Base-by-base conservation (phyloP, 2,888 invertebrate species). In the Podotricha telesiphe region DNA sequence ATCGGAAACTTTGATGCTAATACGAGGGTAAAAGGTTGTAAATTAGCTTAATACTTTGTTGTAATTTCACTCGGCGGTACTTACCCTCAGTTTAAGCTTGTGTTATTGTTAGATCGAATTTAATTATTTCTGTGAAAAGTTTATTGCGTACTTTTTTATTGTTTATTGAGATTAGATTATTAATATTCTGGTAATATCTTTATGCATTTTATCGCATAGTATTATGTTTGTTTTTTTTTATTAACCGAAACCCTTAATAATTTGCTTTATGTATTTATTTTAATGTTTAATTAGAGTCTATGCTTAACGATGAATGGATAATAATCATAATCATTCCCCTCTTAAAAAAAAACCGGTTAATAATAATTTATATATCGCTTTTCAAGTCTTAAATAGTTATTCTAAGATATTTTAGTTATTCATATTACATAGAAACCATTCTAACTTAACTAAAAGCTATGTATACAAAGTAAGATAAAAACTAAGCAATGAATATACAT, bases 1-100 rank as follows among this genome's bases (percentile, higher is more conserved):
- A 73, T 74, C 67, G 71, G 70, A 71, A 66, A 73, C 68, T 69
- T 58, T 51, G 58, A 61, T 70, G 63, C 47, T 71, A 71, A 75
- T 68, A 71, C 40, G 56, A 50, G 37, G 40, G 63, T 71, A 51
- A 62, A 58, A 42, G 13, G 22, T 47, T 20, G 47, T 58, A 67
- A 59, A 70, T 67, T 70, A 67, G 59, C 59, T 64, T 42, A 22
- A 22, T 53, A 59, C 10, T 45, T 59, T 45, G 48, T n/a, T 48
- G 42, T 63, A 47, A 42, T 48, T 59, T 40, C 0, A 48, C 2
- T 42, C 13, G 7, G 2, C 1, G 58, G 22, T 59, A 51, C n/a
- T 50, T 37, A 51, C n/a, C 20, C n/a, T 22, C 7, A 42, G 22
- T 20, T 42, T n/a, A 22, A 10, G 5, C n/a, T 59, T 22, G 2